A percentile compares a stretch with the other conserved stretches of the same genome.
phyloP scores from a whole-genome alignment of 2,113 vertebrate species.

The Pseudorasbora parva region DNA sequence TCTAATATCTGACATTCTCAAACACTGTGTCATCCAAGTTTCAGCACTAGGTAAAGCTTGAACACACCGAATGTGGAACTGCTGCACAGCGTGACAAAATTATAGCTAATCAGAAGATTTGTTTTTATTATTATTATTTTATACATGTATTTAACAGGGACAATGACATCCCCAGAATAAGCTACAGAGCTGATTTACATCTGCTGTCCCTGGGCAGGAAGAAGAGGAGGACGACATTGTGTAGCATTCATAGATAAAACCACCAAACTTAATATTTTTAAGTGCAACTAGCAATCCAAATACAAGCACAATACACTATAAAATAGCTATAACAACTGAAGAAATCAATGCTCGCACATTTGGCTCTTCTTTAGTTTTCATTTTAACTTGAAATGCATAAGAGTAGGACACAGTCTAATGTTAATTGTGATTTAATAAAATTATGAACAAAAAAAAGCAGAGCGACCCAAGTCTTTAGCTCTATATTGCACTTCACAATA shows the following conservation, averaged over 20 bases:
- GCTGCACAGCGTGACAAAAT: neutral
- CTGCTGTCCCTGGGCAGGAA: neutral
- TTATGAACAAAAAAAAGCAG: neutral
- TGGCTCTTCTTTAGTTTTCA: neutral
- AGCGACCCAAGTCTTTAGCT: neutral
- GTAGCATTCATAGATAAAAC: neutral
- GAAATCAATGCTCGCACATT: neutral
- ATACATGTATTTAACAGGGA: no score
- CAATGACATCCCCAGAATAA: neutral
- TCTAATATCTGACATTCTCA: neutral
- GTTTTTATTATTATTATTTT: no score
- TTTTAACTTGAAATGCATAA: neutral
- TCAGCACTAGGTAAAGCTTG: neutral
- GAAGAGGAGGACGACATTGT: neutral
- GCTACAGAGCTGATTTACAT: neutral
- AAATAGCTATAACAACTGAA: neutral
- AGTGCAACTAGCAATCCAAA: neutral
- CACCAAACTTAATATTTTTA: no score
- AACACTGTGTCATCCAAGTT: neutral
- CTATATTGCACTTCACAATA: no score
- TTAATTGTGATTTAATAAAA: neutral
- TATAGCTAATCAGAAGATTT: neutral
- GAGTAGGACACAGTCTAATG: neutral
- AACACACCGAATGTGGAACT: neutral
- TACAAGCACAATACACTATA: neutral